phyloP scores from a whole-genome alignment of 2,888 invertebrate species.

The Parochlus steinenii region DNA sequence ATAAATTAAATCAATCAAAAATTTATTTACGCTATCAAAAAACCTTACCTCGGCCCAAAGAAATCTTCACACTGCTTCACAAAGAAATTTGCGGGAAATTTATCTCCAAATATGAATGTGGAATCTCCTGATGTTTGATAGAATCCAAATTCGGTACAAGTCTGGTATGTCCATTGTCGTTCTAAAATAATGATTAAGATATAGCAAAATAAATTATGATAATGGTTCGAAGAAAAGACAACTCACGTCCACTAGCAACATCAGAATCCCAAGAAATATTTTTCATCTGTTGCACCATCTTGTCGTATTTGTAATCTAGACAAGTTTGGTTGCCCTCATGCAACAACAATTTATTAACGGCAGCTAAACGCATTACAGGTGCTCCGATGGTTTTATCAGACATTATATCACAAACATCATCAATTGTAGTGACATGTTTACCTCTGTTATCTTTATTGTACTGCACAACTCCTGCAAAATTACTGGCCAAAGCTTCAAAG shows the following conservation, averaged over 20 bases:
- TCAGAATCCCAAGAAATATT: conserved; percentile 52
- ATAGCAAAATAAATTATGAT: conserved; percentile 7
- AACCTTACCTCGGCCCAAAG: conserved; percentile 51
- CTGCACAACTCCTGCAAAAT: conserved; percentile 83
- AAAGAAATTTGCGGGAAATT: conserved; percentile 62
- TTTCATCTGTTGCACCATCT: conserved; percentile 50
- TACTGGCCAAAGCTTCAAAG: conserved; percentile 63
- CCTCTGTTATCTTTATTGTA: conserved; percentile 86
- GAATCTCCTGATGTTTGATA: conserved; percentile 64
- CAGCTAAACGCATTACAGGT: conserved; percentile 51
- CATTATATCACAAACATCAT: conserved; percentile 65
- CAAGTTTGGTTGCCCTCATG: conserved; percentile 51
- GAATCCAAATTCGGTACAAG: conserved; percentile 91
- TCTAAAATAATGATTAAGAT: conserved; percentile 26
- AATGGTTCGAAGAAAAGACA: conserved; percentile 4
- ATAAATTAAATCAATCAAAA: neutral
- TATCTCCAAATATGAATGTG: conserved; percentile 48
- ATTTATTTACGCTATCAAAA: conserved; percentile 9
- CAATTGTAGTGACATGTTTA: conserved; percentile 59
- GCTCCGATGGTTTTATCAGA: conserved; percentile 39
- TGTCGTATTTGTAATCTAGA: conserved; percentile 65
- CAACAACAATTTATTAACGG: conserved; percentile 53
- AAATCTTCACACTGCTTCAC: conserved; percentile 68
- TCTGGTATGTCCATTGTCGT: conserved; percentile 88
- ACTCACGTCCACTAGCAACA: conserved; percentile 35